Percentiles rank a stretch among this genome's conserved stretches.
These are phyloP conservation scores for Bombus vancouverensis DNA, from an alignment of 1,140 invertebrate genomes.

Conservation along the genomic window DNA sequence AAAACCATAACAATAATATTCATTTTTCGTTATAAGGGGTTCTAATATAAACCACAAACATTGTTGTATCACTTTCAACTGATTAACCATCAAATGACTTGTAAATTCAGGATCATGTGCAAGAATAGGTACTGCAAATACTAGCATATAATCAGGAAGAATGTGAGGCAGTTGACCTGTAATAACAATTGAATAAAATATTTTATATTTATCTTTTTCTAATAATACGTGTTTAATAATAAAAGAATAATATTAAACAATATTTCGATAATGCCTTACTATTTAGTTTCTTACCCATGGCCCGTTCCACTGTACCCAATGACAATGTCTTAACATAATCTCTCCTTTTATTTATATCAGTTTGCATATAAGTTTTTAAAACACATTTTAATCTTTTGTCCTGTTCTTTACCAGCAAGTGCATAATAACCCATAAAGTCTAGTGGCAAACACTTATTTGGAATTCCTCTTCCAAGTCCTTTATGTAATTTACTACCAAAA, in stretches of 20 bases:
- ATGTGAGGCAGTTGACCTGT: constrained; percentile 90
- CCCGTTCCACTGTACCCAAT: constrained; percentile 82
- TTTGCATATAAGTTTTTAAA: constrained; percentile 90
- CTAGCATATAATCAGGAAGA: constrained; percentile 97
- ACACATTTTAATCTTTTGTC: constrained; percentile 88
- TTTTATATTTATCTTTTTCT: constrained; percentile 22
- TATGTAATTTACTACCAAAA: constrained; percentile 96
- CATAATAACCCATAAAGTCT: constrained; percentile 98
- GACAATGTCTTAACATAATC: constrained; percentile 94
- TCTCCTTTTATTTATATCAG: constrained; percentile 93
- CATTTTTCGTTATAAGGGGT: constrained; percentile 95
- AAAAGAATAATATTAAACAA: constrained; percentile 21
- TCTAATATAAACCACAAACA: constrained; percentile 97
- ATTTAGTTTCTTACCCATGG: constrained; percentile 76
- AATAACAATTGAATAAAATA: constrained; percentile 23
- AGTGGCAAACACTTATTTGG: constrained; percentile 95
- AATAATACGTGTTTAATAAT: background rate
- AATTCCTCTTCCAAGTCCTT: constrained; percentile 91
- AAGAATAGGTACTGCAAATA: constrained; percentile 96
- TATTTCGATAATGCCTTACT: constrained; percentile 52
- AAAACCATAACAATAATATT: constrained; percentile 97
- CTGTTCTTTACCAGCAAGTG: constrained; percentile 92
- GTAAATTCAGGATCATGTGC: constrained; percentile 94
- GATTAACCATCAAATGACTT: constrained; percentile 88
- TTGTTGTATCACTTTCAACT: constrained; percentile 90